Percentiles rank a stretch among this genome's conserved stretches.
phyloP scores from a whole-genome alignment of 2,797 vertebrate species.

The Mus spretus region DNA sequence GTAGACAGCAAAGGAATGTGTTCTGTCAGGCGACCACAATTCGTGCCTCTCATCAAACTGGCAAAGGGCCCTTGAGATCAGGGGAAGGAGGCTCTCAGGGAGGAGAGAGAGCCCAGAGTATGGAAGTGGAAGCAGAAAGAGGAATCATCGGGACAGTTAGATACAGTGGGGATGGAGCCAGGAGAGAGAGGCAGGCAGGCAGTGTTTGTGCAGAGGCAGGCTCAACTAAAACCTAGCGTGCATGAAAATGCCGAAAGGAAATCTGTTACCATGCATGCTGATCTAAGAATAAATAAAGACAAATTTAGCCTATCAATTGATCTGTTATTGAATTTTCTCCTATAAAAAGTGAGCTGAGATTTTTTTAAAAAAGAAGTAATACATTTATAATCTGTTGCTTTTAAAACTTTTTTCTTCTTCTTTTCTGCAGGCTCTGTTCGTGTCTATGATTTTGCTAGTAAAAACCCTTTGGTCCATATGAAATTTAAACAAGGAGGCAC shows the following conservation, averaged over 20 bases:
- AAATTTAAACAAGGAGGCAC: slow-evolving; percentile 95
- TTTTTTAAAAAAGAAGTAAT: slow-evolving; percentile 20
- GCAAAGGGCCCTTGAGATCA: not conserved
- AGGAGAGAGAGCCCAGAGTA: not conserved
- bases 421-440: slow-evolving; percentile 91
- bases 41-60: not conserved
- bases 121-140: not conserved
- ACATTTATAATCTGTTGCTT: slow-evolving; percentile 36
- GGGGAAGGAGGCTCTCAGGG: not conserved
- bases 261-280: not conserved
- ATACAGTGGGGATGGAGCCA: not conserved
- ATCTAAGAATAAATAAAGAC: not conserved
- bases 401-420: slow-evolving; percentile 60
- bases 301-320: not conserved
- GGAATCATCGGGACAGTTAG: not conserved
- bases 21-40: not conserved
- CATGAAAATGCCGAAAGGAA: not conserved
- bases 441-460: slow-evolving; percentile 94
- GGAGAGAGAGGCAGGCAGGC: too few species aligned
- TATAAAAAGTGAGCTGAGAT: slow-evolving; percentile 42
- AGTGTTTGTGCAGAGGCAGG: not conserved
- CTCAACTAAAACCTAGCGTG: not conserved
- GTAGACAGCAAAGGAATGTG: not conserved
- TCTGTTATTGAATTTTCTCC: slow-evolving; percentile 53
- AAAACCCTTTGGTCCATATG: slow-evolving; percentile 89